Percentiles rank a stretch among this genome's conserved stretches.
These are phyloP conservation scores for Drepanosiphum platanoidis DNA, from an alignment of 2,888 invertebrate species.

Conservation along the genomic window DNA sequence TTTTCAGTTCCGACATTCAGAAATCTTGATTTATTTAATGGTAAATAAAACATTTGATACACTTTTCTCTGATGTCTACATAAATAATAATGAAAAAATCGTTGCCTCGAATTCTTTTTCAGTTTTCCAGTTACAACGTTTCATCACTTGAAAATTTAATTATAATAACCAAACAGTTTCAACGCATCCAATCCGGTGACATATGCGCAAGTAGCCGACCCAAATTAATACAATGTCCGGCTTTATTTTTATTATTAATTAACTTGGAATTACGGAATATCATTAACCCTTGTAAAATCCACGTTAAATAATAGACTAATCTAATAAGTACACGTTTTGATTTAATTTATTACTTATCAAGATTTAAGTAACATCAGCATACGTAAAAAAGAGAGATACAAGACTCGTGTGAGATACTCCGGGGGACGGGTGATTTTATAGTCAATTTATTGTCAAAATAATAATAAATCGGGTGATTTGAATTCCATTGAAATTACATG, in stretches of 20 bases:
- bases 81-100: background rate
- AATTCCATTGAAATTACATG: no score
- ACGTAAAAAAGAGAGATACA: no score
- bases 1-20: no score
- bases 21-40: no score
- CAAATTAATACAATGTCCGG: background rate
- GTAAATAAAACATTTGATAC: no score
- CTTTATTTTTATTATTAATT: slow-evolving; percentile 2
- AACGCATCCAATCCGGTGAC: background rate
- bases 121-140: background rate
- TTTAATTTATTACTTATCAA: background rate
- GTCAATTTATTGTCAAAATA: no score
- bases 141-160: slow-evolving; percentile 21
- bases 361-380: background rate
- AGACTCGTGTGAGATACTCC: no score
- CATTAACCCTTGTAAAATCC: background rate
- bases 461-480: no score
- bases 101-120: background rate
- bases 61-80: background rate
- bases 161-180: slow-evolving; percentile 1
- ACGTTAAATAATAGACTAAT: background rate
- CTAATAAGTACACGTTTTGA: background rate
- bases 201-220: background rate
- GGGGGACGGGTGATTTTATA: no score
- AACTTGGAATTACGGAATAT: background rate